These are phyloP conservation scores for Yponomeuta evonymella DNA, from an alignment of 2,888 invertebrate genomes.

Conservation along the genomic window DNA sequence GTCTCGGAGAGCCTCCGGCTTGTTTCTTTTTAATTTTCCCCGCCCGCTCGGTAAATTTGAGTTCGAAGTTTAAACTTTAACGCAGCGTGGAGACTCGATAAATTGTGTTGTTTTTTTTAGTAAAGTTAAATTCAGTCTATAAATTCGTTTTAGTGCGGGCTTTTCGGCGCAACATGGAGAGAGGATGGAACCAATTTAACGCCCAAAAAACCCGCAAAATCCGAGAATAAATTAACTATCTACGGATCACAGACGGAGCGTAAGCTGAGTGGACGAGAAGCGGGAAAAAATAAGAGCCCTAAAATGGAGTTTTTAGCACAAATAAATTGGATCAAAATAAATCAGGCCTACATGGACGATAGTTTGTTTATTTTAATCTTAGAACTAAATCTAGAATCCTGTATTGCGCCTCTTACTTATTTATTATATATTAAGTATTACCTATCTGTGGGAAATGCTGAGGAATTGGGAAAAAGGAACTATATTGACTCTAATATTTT, in stretches of 20 bases:
- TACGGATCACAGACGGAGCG: conserved; percentile 11
- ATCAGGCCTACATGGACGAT: too few relatives aligned
- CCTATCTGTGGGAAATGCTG: too few relatives aligned
- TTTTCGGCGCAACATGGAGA: background rate
- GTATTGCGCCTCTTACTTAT: too few relatives aligned
- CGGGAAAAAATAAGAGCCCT: background rate
- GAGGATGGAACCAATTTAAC: background rate
- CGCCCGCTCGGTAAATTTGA: background rate
- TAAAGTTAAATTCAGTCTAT: background rate
- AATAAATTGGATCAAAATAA: background rate
- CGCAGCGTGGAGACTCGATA: background rate
- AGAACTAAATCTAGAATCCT: too few relatives aligned
- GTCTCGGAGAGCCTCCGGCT: background rate
- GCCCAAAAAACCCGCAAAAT: background rate
- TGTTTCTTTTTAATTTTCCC: conserved; percentile 1
- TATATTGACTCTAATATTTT: too few relatives aligned
- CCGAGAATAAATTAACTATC: conserved; percentile 11
- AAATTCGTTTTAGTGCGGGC: background rate
- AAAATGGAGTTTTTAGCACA: background rate
- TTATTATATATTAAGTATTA: too few relatives aligned
- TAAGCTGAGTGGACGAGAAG: background rate
- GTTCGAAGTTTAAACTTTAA: conserved; percentile 2
- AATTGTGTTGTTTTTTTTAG: background rate
- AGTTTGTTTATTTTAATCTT: too few relatives aligned
- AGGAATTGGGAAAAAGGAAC: too few relatives aligned